Conservation (phyloP, 1,140 invertebrate species). For the Drosophila hydei region DNA sequence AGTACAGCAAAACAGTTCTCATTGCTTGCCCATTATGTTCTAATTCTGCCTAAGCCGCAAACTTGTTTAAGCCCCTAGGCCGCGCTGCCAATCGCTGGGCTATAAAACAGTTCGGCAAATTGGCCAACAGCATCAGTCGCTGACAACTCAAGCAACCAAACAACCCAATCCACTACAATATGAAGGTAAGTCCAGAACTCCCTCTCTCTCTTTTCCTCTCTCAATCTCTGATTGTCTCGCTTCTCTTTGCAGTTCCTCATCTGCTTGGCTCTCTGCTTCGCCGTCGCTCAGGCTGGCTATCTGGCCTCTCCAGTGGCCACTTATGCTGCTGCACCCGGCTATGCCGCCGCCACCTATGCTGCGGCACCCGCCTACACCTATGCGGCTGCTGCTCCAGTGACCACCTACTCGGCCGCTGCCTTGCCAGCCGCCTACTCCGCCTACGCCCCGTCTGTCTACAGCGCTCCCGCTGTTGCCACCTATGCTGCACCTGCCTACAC, state of each 20-base stretch:
- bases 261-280: conserved; percentile 73
- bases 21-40: conserved; percentile 64
- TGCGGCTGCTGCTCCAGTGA: conserved; percentile 56
- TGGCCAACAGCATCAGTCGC: conserved; percentile 67
- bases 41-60: conserved; percentile 74
- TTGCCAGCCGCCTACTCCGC: conserved; percentile 52
- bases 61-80: conserved; percentile 55
- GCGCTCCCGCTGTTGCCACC: conserved; percentile 57
- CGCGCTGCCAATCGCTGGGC: conserved; percentile 31
- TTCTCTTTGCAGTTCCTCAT: conserved; percentile 61
- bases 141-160: conserved; percentile 48
- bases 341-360: conserved; percentile 44
- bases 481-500: conserved; percentile 54
- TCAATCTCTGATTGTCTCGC: conserved; percentile 14
- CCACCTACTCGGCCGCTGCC: conserved; percentile 60
- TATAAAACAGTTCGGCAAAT: conserved; percentile 62
- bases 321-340: conserved; percentile 45
- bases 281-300: conserved; percentile 72
- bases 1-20: conserved; percentile 17
- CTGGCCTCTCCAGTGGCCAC: conserved; percentile 57
- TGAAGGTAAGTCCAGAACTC: conserved; percentile 53
- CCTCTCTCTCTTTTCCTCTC: too few species aligned
- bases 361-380: conserved; percentile 65
- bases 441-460: conserved; percentile 62
- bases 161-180: conserved; percentile 56